phyloP scores from a whole-genome alignment of 2,113 vertebrate genomes.

The Beaufortia kweichowensis region DNA sequence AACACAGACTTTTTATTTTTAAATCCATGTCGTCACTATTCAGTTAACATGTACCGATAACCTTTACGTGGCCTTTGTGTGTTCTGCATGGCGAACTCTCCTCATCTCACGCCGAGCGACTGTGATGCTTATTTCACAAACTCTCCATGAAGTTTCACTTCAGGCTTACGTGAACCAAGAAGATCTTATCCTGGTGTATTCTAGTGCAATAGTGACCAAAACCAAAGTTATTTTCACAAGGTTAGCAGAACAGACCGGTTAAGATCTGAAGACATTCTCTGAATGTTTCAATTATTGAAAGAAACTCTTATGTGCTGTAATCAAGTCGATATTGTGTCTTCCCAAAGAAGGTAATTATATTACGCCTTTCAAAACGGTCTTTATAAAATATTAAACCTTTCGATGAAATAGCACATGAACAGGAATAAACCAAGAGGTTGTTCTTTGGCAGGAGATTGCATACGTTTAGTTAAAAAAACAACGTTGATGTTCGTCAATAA shows the following conservation, averaged over 20 bases:
- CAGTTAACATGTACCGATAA: not conserved
- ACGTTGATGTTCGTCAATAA: too few species aligned
- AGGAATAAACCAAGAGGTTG: too few species aligned
- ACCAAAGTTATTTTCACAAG: not conserved
- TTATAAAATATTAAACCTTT: not conserved
- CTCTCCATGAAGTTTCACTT: not conserved
- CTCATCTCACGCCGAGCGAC: not conserved
- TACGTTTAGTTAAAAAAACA: too few species aligned
- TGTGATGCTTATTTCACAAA: not conserved
- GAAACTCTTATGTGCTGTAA: conserved; percentile 15
- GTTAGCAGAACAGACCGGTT: not conserved
- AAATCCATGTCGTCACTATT: not conserved
- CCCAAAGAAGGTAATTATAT: conserved; percentile 41
- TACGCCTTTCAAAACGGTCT: conserved; percentile 8
- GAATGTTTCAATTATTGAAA: conserved; percentile 2
- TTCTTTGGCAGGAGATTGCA: too few species aligned
- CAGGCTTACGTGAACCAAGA: not conserved
- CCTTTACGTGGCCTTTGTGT: not conserved
- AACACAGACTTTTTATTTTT: not conserved
- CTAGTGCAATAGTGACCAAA: not conserved
- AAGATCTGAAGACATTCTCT: not conserved
- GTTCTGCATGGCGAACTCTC: not conserved
- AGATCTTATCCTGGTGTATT: too few species aligned
- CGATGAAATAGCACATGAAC: too few species aligned
- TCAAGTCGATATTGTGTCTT: conserved; percentile 38